Evolutionary conservation across 2,797 vertebrate species (phyloP).

Genomic region (Morus bassanus): DNA sequence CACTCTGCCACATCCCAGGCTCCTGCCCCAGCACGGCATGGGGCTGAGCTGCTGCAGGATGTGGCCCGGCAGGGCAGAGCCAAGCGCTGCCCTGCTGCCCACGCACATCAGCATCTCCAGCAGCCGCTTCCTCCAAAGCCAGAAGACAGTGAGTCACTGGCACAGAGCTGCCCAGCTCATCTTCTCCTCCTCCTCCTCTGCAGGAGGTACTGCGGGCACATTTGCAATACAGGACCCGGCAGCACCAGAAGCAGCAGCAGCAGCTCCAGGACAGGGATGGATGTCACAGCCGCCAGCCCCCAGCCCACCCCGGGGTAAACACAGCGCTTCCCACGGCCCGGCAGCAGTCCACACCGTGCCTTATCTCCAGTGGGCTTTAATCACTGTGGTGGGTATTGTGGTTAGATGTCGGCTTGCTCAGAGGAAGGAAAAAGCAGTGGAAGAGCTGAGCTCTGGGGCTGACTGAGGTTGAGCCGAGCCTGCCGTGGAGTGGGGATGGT

Average conservation of each 20-base stretch:
- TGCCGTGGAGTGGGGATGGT: neutral
- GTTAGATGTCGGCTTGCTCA: neutral
- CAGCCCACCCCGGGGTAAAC: neutral
- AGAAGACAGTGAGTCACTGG: neutral
- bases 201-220: fast-evolving
- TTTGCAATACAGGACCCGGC: neutral
- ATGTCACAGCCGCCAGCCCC: neutral
- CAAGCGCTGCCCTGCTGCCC: neutral
- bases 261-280: neutral
- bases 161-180: neutral
- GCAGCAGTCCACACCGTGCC: fast-evolving
- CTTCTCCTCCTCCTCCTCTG: neutral
- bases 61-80: neutral
- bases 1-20: fast-evolving
- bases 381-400: fast-evolving
- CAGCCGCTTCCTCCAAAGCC: neutral
- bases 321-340: fast-evolving
- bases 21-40: neutral
- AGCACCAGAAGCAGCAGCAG: neutral
- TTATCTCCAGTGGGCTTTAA: neutral
- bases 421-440: neutral
- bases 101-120: neutral
- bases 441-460: neutral
- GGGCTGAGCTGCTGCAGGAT: constrained; percentile 6
- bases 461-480: neutral